A percentile compares a stretch with the other conserved stretches of the same genome.
Conservation (phyloP, 30 jellyfish, hydroid and myxozoan species). For the Catostylus mosaicus region DNA sequence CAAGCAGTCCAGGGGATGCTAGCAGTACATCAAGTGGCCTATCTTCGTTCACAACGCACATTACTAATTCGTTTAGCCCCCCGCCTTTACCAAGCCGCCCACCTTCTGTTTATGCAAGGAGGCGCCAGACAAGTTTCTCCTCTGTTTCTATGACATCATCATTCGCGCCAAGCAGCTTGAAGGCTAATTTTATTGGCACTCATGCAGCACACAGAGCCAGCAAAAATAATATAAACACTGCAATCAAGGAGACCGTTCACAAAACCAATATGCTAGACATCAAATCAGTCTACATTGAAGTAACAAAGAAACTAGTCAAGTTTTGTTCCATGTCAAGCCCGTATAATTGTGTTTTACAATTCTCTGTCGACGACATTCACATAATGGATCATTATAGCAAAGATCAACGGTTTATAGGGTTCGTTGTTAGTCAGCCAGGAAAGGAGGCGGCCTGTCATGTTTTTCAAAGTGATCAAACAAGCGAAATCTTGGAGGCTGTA, state of each 20-base stretch:
- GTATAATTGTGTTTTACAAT: slow-evolving; percentile 70
- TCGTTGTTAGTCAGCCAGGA: slow-evolving; percentile 85
- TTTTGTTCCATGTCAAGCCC: slow-evolving; percentile 72
- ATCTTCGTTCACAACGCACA: slow-evolving; percentile 42
- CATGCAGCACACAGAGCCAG: slow-evolving; percentile 50
- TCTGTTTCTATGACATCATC: slow-evolving; percentile 62
- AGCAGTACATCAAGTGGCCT: slow-evolving; percentile 89
- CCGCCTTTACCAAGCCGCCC: slow-evolving; percentile 86
- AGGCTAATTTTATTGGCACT: slow-evolving; percentile 88
- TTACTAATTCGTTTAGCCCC: slow-evolving; percentile 72
- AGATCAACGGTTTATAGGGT: slow-evolving; percentile 78
- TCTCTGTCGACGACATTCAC: slow-evolving; percentile 76
- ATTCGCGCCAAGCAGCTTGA: slow-evolving; percentile 49
- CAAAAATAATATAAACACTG: slow-evolving; percentile 62
- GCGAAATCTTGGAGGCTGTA: slow-evolving; percentile 78
- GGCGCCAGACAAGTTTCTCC: slow-evolving; percentile 71
- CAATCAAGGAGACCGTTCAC: slow-evolving; percentile 75
- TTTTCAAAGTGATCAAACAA: slow-evolving; percentile 85
- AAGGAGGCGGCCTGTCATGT: slow-evolving; percentile 93
- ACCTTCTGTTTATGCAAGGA: slow-evolving; percentile 57
- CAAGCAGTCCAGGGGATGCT: slow-evolving; percentile 79
- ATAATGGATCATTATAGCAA: slow-evolving; percentile 64
- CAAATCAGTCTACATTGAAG: slow-evolving; percentile 80
- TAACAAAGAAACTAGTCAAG: slow-evolving; percentile 44
- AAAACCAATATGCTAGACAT: slow-evolving; percentile 70